phyloP scores from a whole-genome alignment of 2,888 invertebrate species.

The Argyresthia albistria region DNA sequence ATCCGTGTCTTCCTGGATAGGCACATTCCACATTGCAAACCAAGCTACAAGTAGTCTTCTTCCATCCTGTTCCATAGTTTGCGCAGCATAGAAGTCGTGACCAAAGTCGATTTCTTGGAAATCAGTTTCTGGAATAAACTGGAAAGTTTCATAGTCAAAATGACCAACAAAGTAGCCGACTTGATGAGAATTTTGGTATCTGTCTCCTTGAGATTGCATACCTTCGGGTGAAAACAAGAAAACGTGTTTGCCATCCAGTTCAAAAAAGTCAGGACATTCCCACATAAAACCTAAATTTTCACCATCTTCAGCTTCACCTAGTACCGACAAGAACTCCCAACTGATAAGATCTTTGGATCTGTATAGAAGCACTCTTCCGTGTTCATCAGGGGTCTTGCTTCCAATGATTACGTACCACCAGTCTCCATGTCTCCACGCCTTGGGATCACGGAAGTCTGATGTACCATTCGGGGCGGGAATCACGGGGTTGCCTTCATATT shows the following conservation, averaged over 20 bases:
- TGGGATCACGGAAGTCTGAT: constrained; percentile 65
- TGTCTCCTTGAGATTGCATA: constrained; percentile 42
- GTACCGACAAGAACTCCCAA: constrained; percentile 47
- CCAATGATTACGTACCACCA: constrained; percentile 57
- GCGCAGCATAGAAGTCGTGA: constrained; percentile 62
- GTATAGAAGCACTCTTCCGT: constrained; percentile 50
- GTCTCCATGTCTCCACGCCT: constrained; percentile 51
- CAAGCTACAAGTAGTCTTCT: constrained; percentile 48
- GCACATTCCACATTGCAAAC: constrained; percentile 59
- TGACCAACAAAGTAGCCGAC: constrained; percentile 57
- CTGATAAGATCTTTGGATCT: constrained; percentile 43
- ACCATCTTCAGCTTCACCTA: constrained; percentile 47
- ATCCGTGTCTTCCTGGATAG: constrained; percentile 41
- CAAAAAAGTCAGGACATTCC: constrained; percentile 69
- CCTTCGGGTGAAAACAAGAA: constrained; percentile 61
- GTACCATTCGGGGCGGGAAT: constrained; percentile 38
- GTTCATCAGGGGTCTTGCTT: constrained; percentile 38
- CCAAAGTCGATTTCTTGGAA: constrained; percentile 61
- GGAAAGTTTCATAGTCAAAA: constrained; percentile 49
- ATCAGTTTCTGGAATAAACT: constrained; percentile 37
- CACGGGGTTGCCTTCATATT: constrained; percentile 55
- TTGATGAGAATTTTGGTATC: constrained; percentile 48
- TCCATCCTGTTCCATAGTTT: constrained; percentile 43
- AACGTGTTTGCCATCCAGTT: constrained; percentile 49
- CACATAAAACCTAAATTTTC: constrained; percentile 58